A percentile compares a stretch with the other conserved stretches of the same genome.
phyloP scores from a whole-genome alignment of 2,797 vertebrate genomes.

The Aldrovandia affinis region DNA sequence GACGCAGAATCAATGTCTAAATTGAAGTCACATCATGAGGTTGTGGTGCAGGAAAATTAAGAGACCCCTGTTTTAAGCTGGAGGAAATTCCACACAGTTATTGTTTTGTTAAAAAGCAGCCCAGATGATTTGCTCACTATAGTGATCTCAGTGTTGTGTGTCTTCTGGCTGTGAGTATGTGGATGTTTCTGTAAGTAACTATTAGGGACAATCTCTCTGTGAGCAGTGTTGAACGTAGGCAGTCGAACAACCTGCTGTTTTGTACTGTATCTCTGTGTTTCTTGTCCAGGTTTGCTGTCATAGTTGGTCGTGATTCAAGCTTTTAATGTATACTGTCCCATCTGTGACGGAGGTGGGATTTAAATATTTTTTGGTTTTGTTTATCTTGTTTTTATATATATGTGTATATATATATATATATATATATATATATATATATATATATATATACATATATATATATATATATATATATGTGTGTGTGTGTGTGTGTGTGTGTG shows the following conservation, averaged over 20 bases:
- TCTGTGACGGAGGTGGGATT: slow-evolving; percentile 76
- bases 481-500: slow-evolving; percentile 41
- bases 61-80: neutral
- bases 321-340: slow-evolving; percentile 87
- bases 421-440: slow-evolving; percentile 42
- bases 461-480: slow-evolving; percentile 38
- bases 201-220: slow-evolving; percentile 91
- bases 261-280: slow-evolving; percentile 72
- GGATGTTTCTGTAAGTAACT: slow-evolving; percentile 64
- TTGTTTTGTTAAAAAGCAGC: neutral
- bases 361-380: slow-evolving; percentile 67
- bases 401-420: slow-evolving; percentile 43
- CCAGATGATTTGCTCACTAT: neutral
- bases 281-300: slow-evolving; percentile 83
- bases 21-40: neutral
- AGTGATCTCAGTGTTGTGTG: neutral
- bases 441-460: slow-evolving; percentile 42
- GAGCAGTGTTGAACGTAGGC: slow-evolving; percentile 77
- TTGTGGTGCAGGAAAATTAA: neutral
- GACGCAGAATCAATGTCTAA: neutral
- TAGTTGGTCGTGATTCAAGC: slow-evolving; percentile 84
- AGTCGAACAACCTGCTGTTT: slow-evolving; percentile 68
- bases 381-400: slow-evolving; percentile 46
- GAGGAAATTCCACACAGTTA: neutral
- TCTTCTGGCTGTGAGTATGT: slow-evolving; percentile 72